Conservation (phyloP, 1,140 invertebrate genomes). For the Drepana arcuata region DNA sequence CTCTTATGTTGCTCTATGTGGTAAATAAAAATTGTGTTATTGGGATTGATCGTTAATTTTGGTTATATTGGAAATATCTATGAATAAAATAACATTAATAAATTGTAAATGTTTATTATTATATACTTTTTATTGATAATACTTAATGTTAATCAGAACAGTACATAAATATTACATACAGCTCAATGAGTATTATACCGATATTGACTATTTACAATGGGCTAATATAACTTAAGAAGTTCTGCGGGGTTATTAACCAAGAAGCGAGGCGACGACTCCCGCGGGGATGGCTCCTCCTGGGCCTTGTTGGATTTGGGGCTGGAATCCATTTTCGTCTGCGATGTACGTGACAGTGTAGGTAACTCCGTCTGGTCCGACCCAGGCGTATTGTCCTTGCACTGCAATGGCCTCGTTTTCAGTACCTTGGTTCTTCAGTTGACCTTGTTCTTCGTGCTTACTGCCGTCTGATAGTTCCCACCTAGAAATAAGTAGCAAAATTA, state of each 20-base stretch:
- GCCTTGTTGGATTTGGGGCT: slow-evolving; percentile 72
- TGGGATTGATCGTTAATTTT: too few species aligned
- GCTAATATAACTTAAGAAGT: slow-evolving; percentile 2
- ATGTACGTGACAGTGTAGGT: slow-evolving; percentile 70
- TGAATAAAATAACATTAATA: too few species aligned
- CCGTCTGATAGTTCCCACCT: slow-evolving; percentile 53
- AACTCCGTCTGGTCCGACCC: slow-evolving; percentile 53
- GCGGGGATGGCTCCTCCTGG: slow-evolving; percentile 74
- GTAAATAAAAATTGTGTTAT: too few species aligned
- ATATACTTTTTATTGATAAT: too few species aligned
- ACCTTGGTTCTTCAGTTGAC: slow-evolving; percentile 74
- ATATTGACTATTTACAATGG: slow-evolving; percentile 34
- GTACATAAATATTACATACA: slow-evolving; percentile 63
- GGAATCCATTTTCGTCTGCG: slow-evolving; percentile 84
- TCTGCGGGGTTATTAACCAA: slow-evolving; percentile 25
- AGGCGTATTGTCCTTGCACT: slow-evolving; percentile 72
- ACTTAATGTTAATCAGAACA: too few species aligned
- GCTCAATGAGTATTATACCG: slow-evolving; percentile 20
- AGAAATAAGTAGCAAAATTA: slow-evolving; percentile 1
- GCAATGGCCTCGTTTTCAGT: slow-evolving; percentile 62
- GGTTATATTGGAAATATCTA: too few species aligned
- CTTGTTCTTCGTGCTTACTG: slow-evolving; percentile 73
- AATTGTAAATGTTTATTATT: too few species aligned
- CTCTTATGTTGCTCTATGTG: too few species aligned
- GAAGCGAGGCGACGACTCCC: slow-evolving; percentile 46